phyloP scores from a whole-genome alignment of 2,888 invertebrate genomes.

The Pilophorus perplexus region DNA sequence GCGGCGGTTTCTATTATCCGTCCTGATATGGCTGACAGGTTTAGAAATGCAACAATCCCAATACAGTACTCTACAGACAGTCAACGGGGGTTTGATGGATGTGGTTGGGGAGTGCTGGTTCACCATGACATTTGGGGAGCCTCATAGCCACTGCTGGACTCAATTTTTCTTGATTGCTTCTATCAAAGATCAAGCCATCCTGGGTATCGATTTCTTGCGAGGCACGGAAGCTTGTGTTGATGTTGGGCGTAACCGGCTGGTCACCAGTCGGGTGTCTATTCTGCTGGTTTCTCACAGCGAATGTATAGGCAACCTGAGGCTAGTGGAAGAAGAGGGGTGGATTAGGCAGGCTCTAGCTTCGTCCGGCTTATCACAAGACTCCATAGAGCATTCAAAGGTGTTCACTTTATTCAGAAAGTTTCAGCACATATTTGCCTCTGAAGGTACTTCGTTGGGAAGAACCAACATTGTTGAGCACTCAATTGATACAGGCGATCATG shows the following conservation, averaged over 20 bases:
- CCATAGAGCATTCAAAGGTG: not conserved
- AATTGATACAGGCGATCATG: not conserved
- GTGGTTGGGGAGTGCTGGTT: not conserved
- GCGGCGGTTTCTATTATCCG: constrained; percentile 10
- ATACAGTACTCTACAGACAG: not conserved
- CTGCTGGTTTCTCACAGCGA: not conserved
- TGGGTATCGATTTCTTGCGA: not conserved
- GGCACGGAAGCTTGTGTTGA: not conserved
- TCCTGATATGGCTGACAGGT: not conserved
- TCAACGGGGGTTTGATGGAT: not conserved
- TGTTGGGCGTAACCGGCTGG: too few species aligned
- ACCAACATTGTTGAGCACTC: not conserved
- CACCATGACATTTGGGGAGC: not conserved
- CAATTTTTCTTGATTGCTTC: not conserved
- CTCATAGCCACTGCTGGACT: too few species aligned
- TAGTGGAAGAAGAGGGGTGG: too few species aligned
- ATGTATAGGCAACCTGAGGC: not conserved
- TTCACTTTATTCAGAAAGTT: not conserved
- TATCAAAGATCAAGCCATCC: not conserved
- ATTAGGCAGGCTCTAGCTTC: not conserved
- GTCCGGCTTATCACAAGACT: not conserved
- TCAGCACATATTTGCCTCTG: not conserved
- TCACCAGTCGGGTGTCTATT: too few species aligned
- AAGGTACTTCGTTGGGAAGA: not conserved
- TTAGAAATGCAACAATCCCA: not conserved